Conservation (phyloP, 2,888 invertebrate species). For the Chydorus sphaericus region DNA sequence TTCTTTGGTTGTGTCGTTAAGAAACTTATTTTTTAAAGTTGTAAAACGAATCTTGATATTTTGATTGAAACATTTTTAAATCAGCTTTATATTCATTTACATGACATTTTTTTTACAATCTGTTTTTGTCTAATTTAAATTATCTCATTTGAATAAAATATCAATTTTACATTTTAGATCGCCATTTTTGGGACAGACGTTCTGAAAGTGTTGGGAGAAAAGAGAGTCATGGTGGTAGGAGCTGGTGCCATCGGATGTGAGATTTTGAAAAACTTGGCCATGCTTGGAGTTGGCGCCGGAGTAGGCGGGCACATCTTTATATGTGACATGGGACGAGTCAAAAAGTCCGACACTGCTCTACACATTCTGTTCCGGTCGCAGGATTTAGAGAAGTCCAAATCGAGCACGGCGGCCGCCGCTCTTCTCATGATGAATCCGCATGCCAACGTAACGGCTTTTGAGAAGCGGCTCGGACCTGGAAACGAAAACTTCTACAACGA, state of each 20-base stretch:
- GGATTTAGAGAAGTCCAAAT: slow-evolving; percentile 86
- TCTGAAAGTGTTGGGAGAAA: slow-evolving; percentile 61
- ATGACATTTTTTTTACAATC: not conserved
- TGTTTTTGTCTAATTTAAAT: too few species aligned
- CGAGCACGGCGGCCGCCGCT: slow-evolving; percentile 74
- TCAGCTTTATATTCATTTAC: slow-evolving; percentile 22
- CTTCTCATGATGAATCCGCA: slow-evolving; percentile 70
- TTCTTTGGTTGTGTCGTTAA: not conserved
- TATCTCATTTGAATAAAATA: slow-evolving; percentile 23
- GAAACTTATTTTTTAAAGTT: too few species aligned
- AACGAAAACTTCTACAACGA: slow-evolving; percentile 91
- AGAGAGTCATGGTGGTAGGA: slow-evolving; percentile 70
- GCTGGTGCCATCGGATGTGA: slow-evolving; percentile 94
- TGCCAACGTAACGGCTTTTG: slow-evolving; percentile 62
- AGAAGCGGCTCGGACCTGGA: slow-evolving; percentile 83
- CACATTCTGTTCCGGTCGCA: slow-evolving; percentile 93
- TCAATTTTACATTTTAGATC: slow-evolving; percentile 47
- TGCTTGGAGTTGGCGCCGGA: slow-evolving; percentile 79
- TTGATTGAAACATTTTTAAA: slow-evolving; percentile 3
- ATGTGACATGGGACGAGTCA: slow-evolving; percentile 99
- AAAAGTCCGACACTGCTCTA: slow-evolving; percentile 94
- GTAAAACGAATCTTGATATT: not conserved
- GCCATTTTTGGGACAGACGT: slow-evolving; percentile 85
- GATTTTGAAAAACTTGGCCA: slow-evolving; percentile 92
- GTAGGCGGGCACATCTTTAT: slow-evolving; percentile 56